Evolutionary conservation across 2,113 vertebrate genomes (phyloP).

Genomic region (Shinisaurus crocodilurus): DNA sequence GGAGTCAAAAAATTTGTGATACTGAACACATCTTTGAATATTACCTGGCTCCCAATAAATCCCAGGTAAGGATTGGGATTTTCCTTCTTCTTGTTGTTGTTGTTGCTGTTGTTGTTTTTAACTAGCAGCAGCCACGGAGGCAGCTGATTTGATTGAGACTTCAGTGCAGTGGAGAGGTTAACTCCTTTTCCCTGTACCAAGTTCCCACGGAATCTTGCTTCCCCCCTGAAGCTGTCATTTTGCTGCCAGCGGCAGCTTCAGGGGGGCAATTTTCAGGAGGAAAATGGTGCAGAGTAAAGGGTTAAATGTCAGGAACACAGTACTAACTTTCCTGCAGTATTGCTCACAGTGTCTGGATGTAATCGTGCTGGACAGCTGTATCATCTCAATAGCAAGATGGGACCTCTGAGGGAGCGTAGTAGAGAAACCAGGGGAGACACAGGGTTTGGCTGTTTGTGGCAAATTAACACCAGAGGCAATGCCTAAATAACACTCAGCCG

Average conservation of each 20-base stretch:
- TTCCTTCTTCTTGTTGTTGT: too few relatives aligned
- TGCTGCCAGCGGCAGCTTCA: background rate
- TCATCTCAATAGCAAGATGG: background rate
- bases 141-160: background rate
- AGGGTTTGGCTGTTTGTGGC: too few relatives aligned
- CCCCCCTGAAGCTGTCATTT: background rate
- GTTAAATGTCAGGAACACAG: background rate
- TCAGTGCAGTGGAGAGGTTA: background rate
- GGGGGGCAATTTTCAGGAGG: background rate
- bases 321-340: background rate
- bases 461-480: too few relatives aligned
- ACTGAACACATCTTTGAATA: background rate
- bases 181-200: background rate
- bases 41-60: too few relatives aligned
- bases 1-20: too few relatives aligned
- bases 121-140: too few relatives aligned
- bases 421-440: too few relatives aligned
- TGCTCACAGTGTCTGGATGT: background rate
- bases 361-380: background rate
- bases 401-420: too few relatives aligned
- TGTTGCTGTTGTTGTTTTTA: too few relatives aligned
- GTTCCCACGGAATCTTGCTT: too few relatives aligned
- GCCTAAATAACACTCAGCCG: background rate
- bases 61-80: too few relatives aligned
- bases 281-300: too few relatives aligned